phyloP scores from a whole-genome alignment of 2,888 invertebrate genomes.

The Diaprepes abbreviatus region DNA sequence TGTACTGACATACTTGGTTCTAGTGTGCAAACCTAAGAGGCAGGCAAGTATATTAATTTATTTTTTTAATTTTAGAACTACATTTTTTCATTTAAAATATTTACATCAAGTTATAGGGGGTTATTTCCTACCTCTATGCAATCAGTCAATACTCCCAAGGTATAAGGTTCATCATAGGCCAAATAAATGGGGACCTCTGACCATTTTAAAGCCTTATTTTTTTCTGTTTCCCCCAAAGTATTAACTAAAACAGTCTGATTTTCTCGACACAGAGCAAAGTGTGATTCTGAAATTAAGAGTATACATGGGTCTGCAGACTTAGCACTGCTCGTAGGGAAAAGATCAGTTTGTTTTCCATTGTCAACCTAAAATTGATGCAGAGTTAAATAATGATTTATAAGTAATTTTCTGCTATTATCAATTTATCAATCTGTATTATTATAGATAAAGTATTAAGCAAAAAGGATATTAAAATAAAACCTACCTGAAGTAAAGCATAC shows the following conservation, averaged over 20 bases:
- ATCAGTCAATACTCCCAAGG: conserved; percentile 87
- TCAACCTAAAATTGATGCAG: not conserved
- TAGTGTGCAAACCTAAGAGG: conserved; percentile 78
- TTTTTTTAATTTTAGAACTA: no score
- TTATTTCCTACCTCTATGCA: conserved; percentile 82
- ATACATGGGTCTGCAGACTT: conserved; percentile 87
- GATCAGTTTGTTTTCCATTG: conserved; percentile 79
- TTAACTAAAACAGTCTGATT: conserved; percentile 89
- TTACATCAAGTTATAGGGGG: no score
- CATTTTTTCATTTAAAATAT: no score
- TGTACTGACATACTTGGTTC: conserved; percentile 87
- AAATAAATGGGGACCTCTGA: conserved; percentile 80
- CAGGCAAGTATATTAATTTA: no score
- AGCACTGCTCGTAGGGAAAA: conserved; percentile 87
- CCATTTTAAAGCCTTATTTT: conserved; percentile 84
- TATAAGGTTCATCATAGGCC: conserved; percentile 94
- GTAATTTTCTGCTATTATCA: no score
- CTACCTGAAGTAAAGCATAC: conserved; percentile 58
- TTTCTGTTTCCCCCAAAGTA: conserved; percentile 77
- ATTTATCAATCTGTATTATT: no score
- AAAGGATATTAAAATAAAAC: no score
- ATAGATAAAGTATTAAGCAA: no score
- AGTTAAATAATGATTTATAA: no score
- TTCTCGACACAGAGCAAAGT: conserved; percentile 89
- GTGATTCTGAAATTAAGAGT: conserved; percentile 80